Evolutionary conservation across 2,113 vertebrate species (phyloP), one percentile per base, ranked within the genome.

Genomic region (Miniopterus natalensis): DNA sequence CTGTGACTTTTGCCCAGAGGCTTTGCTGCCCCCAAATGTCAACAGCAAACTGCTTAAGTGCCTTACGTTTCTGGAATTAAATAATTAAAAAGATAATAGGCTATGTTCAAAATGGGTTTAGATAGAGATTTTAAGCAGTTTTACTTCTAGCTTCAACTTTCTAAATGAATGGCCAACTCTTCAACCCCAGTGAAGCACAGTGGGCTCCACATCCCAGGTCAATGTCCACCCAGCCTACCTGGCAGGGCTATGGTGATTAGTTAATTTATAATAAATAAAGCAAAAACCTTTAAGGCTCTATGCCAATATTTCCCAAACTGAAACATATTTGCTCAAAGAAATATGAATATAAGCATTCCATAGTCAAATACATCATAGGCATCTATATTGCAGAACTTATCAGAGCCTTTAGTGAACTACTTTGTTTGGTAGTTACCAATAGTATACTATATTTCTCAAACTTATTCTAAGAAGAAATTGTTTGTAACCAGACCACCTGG

Each of bases 311-410:
- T 80, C 59, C 27, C 13, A 66, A 86, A 75, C 17, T 40, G 20
- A 93, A 94, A 61, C 17, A 36, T 8, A 21, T 45, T 53, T 94
- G 51, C 27, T 86, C 40, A 68, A 55, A 92, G 21, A 87, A 88
- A 92, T 68, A 49, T 51, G 36, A 74, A 92, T 93, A 81, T n/a
- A 85, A 88, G 4, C 8, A 27, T 59, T 31, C 11, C 18, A 47
- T 27, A 40, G 18, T 84, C 42, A 63, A 88, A 78, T 81, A 49
- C 9, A 29, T 61, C 29, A 21, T 1, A 70, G 12, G 36, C 23
- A n/a, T 73, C 51, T 85, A 5, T 3, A 23, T 15, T 68, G 5
- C 23, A 73, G 73, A 27, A 68, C n/a, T 57, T 78, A 20, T 14
- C 49, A 73, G 78, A 42, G 4, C 5, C 53, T 78, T 73, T 71